phyloP scores from a whole-genome alignment of 2,113 vertebrate genomes.

The Oncorhynchus keta region DNA sequence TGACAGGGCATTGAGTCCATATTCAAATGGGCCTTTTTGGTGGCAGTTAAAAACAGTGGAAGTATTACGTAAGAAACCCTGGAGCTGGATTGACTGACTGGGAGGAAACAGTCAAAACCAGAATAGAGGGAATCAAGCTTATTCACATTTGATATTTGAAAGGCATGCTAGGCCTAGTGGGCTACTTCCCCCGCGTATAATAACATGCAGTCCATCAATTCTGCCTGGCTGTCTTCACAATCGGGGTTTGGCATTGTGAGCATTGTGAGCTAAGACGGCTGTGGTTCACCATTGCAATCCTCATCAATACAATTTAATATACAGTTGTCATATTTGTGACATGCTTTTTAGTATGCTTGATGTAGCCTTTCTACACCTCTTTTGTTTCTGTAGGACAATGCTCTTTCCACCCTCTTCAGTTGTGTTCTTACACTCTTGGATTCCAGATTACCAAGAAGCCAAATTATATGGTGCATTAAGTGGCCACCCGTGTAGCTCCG shows the following conservation, averaged over 20 bases:
- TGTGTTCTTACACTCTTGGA: no score
- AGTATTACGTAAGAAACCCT: constrained; percentile 56
- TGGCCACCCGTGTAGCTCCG: neutral
- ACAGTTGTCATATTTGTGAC: no score
- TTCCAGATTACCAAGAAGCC: neutral
- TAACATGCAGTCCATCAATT: constrained; percentile 30
- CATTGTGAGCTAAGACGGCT: no score
- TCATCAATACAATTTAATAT: no score
- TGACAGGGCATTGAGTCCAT: constrained; percentile 38
- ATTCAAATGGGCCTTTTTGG: constrained; percentile 34
- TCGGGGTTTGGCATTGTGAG: neutral
- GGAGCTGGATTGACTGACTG: constrained; percentile 48
- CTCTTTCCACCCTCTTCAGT: no score
- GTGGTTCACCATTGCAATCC: no score
- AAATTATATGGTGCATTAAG: constrained; percentile 3
- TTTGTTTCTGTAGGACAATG: no score
- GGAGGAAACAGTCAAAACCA: constrained; percentile 28
- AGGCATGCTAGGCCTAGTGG: constrained; percentile 8
- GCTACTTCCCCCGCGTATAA: constrained; percentile 43
- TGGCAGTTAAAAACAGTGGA: constrained; percentile 51
- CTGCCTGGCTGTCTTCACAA: constrained; percentile 17
- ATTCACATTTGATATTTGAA: constrained; percentile 33
- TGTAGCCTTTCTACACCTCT: no score
- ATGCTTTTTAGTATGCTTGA: no score
- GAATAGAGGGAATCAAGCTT: constrained; percentile 23